A percentile compares a stretch with the other conserved stretches of the same genome.
Evolutionary conservation across 2,797 vertebrate genomes (phyloP).

Genomic region (Periophthalmus magnuspinnatus): DNA sequence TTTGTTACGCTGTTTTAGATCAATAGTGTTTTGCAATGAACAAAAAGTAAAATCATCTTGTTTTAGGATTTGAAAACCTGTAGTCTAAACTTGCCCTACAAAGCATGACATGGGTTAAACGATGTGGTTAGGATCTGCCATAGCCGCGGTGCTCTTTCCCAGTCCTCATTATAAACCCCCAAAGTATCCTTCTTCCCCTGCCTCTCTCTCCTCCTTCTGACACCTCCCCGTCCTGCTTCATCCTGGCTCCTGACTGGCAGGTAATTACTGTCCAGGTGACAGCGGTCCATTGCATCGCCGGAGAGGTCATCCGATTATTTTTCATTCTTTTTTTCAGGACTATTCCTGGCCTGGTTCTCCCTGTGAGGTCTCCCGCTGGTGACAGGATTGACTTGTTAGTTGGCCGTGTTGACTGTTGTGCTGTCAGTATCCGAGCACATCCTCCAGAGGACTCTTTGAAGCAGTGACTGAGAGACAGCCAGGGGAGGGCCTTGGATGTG

Average conservation of each 20-base stretch:
- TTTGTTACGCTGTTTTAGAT: no score
- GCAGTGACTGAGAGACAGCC: constrained; percentile 29
- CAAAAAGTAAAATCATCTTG: no score
- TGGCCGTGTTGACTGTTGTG: constrained; percentile 10
- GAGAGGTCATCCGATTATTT: constrained; percentile 55
- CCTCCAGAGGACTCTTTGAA: constrained; percentile 43
- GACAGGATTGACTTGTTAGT: constrained; percentile 25
- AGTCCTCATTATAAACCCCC: constrained; percentile 60
- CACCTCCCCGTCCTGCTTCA: constrained; percentile 34
- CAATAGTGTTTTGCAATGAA: no score
- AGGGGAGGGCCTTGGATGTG: constrained; percentile 18
- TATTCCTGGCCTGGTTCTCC: constrained; percentile 28
- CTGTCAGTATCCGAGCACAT: constrained; percentile 33
- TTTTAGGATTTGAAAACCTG: not conserved
- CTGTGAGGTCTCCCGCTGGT: constrained; percentile 24
- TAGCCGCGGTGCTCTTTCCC: constrained; percentile 38
- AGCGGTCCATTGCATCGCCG: constrained; percentile 59
- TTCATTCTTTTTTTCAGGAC: constrained; percentile 14
- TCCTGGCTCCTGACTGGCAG: constrained; percentile 64
- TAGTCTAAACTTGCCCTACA: not conserved
- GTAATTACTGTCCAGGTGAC: constrained; percentile 71
- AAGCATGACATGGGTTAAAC: not conserved
- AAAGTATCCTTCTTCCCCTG: constrained; percentile 21
- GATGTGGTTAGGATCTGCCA: not conserved
- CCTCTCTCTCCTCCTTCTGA: constrained; percentile 38